Conservation (phyloP, 2,113 vertebrate species). For the Anoura caudifer region DNA sequence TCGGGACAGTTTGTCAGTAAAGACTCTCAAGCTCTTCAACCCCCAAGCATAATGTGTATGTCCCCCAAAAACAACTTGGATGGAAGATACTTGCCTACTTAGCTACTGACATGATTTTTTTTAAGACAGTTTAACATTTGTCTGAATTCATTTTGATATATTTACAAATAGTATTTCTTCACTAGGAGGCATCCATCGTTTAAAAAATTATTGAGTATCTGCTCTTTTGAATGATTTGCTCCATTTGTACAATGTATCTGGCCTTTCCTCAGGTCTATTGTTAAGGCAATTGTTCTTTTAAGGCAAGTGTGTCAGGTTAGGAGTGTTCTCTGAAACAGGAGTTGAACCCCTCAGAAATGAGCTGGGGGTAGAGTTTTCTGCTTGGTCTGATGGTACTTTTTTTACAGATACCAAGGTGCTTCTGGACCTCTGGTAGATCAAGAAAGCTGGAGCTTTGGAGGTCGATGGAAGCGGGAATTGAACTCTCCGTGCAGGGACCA, state of each 20-base stretch:
- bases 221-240: not conserved
- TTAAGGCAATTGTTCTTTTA: not conserved
- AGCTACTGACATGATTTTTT: not conserved
- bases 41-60: not conserved
- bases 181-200: not conserved
- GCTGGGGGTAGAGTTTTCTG: not conserved
- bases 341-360: not conserved
- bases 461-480: not conserved
- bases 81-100: not conserved
- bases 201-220: not conserved
- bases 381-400: not conserved
- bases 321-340: not conserved
- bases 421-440: not conserved
- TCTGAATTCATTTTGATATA: not conserved
- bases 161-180: not conserved
- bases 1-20: not conserved
- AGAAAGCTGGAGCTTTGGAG: not conserved
- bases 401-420: not conserved
- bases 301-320: too few species aligned
- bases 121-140: not conserved
- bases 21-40: not conserved
- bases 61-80: not conserved
- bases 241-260: not conserved
- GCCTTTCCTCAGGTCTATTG: not conserved
- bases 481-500: not conserved